Percentiles rank a stretch among this genome's conserved stretches.
These are phyloP conservation scores for Crocallis elinguaria DNA, from an alignment of 2,888 invertebrate genomes.

Conservation along the genomic window DNA sequence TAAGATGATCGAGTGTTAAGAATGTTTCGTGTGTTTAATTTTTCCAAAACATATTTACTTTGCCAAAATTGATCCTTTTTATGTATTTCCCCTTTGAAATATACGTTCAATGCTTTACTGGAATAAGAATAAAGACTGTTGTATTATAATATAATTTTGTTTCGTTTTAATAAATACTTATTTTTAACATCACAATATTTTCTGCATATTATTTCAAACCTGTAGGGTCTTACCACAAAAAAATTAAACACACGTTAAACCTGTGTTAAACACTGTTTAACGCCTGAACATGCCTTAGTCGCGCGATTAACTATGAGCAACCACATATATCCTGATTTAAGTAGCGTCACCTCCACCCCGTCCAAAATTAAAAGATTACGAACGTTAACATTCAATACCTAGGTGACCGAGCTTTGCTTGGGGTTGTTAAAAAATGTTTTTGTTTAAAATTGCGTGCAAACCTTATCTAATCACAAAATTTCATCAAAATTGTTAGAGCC, in stretches of 20 bases:
- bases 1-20: constrained; percentile 42
- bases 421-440: too few species aligned
- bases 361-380: too few species aligned
- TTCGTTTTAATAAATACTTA: constrained; percentile 75
- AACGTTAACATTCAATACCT: too few species aligned
- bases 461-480: too few species aligned
- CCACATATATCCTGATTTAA: too few species aligned
- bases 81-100: constrained; percentile 64
- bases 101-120: constrained; percentile 77
- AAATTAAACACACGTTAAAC: too few species aligned
- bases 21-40: constrained; percentile 52
- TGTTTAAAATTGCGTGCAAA: too few species aligned
- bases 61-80: constrained; percentile 68
- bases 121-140: constrained; percentile 85
- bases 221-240: neutral
- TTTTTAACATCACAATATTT: constrained; percentile 59
- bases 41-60: constrained; percentile 57
- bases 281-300: too few species aligned
- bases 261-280: too few species aligned
- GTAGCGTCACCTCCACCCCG: too few species aligned
- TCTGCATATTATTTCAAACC: constrained; percentile 47
- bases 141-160: constrained; percentile 79
- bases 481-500: too few species aligned
- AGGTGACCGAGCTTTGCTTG: too few species aligned
- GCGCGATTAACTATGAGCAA: neutral